Evolutionary conservation across 2,888 invertebrate species (phyloP).

Genomic region (Athripsodes cinereus): DNA sequence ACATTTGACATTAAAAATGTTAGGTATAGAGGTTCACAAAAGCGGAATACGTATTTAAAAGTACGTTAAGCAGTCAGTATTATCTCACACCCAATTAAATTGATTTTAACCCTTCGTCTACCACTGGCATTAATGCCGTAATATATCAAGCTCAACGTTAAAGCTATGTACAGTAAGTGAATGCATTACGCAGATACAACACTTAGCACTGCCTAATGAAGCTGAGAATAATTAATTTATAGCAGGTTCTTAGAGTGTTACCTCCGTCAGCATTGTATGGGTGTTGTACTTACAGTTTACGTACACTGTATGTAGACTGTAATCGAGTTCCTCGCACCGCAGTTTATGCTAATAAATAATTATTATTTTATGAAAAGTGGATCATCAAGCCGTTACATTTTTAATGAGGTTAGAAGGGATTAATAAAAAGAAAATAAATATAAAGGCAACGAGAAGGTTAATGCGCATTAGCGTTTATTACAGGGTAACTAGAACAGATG

Average conservation of each 20-base stretch:
- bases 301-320: no score
- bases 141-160: slow-evolving; percentile 14
- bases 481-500: no score
- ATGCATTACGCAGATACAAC: slow-evolving; percentile 8
- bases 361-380: not conserved
- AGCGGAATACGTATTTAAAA: no score
- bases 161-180: not conserved
- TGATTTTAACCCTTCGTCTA: slow-evolving; percentile 1
- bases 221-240: slow-evolving; percentile 10
- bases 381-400: not conserved
- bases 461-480: not conserved
- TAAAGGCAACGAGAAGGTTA: not conserved
- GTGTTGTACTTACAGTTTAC: no score
- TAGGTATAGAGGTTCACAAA: no score
- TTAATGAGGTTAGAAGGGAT: not conserved
- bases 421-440: no score
- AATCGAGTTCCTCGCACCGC: no score
- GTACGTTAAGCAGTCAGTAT: no score
- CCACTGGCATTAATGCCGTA: slow-evolving; percentile 13
- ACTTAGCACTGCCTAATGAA: slow-evolving; percentile 9
- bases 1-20: no score
- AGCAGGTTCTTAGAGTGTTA: slow-evolving; percentile 7
- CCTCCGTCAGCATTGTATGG: not conserved
- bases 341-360: not conserved
- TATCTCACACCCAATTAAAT: not conserved